These are phyloP conservation scores for Trachops cirrhosus DNA, from an alignment of 2,797 vertebrate genomes.

Conservation along the genomic window DNA sequence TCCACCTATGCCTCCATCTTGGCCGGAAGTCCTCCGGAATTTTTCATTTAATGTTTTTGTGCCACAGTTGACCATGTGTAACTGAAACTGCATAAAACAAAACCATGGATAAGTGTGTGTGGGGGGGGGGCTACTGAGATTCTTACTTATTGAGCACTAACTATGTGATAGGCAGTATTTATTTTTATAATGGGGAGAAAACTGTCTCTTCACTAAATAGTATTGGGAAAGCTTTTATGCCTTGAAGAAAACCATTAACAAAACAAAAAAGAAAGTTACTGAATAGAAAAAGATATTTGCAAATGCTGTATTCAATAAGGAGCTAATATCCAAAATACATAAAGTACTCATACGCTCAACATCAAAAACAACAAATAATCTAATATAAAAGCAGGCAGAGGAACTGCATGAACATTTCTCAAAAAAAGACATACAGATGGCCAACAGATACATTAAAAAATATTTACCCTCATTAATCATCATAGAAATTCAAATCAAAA, in stretches of 20 bases:
- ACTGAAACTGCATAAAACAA: background rate
- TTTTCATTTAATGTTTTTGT: background rate
- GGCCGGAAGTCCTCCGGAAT: no score
- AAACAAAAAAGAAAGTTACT: background rate
- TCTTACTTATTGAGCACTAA: background rate
- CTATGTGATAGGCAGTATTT: background rate
- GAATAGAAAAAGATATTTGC: background rate
- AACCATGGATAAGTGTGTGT: background rate
- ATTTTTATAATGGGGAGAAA: background rate
- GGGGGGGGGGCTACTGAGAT: background rate
- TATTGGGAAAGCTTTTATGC: background rate
- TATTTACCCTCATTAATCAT: background rate
- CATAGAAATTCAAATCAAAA: background rate
- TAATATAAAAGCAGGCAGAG: background rate
- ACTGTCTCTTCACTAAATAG: background rate
- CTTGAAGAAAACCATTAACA: background rate
- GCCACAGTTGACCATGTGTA: background rate
- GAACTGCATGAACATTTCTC: background rate
- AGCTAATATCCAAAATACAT: background rate
- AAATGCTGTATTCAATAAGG: background rate
- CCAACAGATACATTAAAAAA: background rate
- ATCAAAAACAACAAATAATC: background rate
- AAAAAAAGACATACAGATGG: background rate
- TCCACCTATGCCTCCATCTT: no score
- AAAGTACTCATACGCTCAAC: background rate